A percentile compares a stretch with the other conserved stretches of the same genome.
phyloP scores from a whole-genome alignment of 92 coral and sea anemone genomes.

The Epizoanthus ramosus region DNA sequence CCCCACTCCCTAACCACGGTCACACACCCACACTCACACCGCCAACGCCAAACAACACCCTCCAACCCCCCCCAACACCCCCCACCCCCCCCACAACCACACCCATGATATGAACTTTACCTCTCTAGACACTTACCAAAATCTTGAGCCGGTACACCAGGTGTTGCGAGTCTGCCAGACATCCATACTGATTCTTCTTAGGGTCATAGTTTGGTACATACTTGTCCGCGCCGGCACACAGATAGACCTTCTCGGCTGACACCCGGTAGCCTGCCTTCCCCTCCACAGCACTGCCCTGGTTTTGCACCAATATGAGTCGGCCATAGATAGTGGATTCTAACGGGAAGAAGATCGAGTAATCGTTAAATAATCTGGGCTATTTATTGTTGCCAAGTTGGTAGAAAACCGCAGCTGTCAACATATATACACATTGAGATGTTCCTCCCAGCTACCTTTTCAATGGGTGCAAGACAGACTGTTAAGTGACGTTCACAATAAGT shows the following conservation, averaged over 20 bases:
- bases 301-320: conserved; percentile 75
- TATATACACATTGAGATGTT: too few relatives aligned
- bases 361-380: too few relatives aligned
- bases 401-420: too few relatives aligned
- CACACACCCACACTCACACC: neutral
- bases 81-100: neutral
- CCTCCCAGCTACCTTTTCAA: too few relatives aligned
- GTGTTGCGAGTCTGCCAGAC: conserved; percentile 81
- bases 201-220: conserved; percentile 87
- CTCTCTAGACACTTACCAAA: conserved; percentile 67
- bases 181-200: conserved; percentile 74
- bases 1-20: too few relatives aligned
- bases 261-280: conserved; percentile 73
- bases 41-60: too few relatives aligned
- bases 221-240: conserved; percentile 90
- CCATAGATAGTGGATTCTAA: conserved; percentile 94
- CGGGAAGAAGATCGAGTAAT: neutral
- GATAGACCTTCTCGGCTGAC: conserved; percentile 76
- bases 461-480: too few relatives aligned
- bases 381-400: too few relatives aligned
- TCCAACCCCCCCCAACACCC: neutral
- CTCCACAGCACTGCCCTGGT: conserved; percentile 58
- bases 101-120: neutral
- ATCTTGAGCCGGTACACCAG: conserved; percentile 83
- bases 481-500: too few relatives aligned